Base-by-base conservation (phyloP, 2,113 vertebrate genomes). In the Phrynosoma blainvillii region DNA sequence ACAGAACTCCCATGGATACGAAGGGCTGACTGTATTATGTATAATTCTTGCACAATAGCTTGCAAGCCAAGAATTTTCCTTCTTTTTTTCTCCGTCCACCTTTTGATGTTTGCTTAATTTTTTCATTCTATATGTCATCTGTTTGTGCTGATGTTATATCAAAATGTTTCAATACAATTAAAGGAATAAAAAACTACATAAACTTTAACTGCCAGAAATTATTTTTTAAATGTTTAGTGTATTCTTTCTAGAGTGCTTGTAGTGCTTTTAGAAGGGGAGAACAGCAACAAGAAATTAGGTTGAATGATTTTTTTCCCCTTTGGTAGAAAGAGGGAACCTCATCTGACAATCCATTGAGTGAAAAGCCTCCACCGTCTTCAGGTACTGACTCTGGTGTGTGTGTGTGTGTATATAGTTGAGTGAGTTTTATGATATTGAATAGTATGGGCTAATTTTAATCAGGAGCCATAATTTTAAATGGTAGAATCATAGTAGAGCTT, bases 311-410 rank as follows among this genome's bases (percentile, higher is more conserved):
- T 70, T 52, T 92, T 94, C 62, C 92, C 47, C 66, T 92, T 91
- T 77, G 74, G 21, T 88, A 98, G 98, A 94, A 91, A 81, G 82
- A 90, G 85, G 93, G 95, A 47, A 2, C 84, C 25, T 86, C 82
- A 84, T 42, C 79, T 79, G 92, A 91, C 90, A 95, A 91, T 82
- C 86, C 81, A 1, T 11, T 93, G 23, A 0, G 79, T 87, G 90
- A 87, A 56, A 96, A 96, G 84, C 96, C 95, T 71, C 93, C 94
- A 0, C 95, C 91, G 30, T 96, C 95, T 65, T 95, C 97, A 97
- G 98, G 98, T 98, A 97, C 40, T 74, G 47, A 14, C n/a, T 73
- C 65, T 87, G 42, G 9, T 66, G 36, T 1, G 2, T 25, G 2
- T 62, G 59, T 62, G 14, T 83, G 21, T 25, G 30, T n/a, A n/a